Evolutionary conservation across 2,888 invertebrate species (phyloP), one percentile per base, ranked within the genome.

Genomic region (Tachina lurida): DNA sequence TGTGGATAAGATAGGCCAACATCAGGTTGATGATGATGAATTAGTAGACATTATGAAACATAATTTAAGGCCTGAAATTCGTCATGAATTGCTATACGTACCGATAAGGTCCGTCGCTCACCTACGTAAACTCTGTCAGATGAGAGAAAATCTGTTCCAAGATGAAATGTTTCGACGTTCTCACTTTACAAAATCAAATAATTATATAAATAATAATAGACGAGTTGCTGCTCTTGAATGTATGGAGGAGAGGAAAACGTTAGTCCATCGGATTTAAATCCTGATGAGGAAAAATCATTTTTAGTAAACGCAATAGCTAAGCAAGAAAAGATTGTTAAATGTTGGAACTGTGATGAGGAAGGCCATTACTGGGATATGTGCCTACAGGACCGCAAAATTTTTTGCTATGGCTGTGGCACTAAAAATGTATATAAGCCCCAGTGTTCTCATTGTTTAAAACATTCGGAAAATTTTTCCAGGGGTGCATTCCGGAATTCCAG

Each of bases 81-180:
- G 71, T 12, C 71, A 43, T 19, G 71, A 71, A 45, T 45, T 71
- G 10, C 10, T 67, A n/a, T 67, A 49, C 49, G 67, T 67, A 10
- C 67, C 15, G 15, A 67, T 67, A 39, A 22, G 49, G 2, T 67
- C 67, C 2, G 67, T 67, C 1, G 67, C 39, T 1, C 67, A 67
- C 49, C 22, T 67, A 7, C 43, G 63, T 19, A 45, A 63, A 43
- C 19, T 43, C 3, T 63, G 63, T 17, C 63, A 43, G 43, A 63
- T 63, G 63, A 17, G 63, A 43, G 63, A 63, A 63, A 63, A 63
- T 13, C 19, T 65, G 0, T 65, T 67, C 7, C 49, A 49, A 1
- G 67, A 67, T n/a, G 49, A 67, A 49, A 9, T 31, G 1, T 49
- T 67, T 49, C 9, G 49, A 15, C 5, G 49, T 4, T 67, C 49